Percentiles rank a stretch among this genome's conserved stretches.
phyloP scores from a whole-genome alignment of 2,888 invertebrate genomes.

The Erynnis tages region DNA sequence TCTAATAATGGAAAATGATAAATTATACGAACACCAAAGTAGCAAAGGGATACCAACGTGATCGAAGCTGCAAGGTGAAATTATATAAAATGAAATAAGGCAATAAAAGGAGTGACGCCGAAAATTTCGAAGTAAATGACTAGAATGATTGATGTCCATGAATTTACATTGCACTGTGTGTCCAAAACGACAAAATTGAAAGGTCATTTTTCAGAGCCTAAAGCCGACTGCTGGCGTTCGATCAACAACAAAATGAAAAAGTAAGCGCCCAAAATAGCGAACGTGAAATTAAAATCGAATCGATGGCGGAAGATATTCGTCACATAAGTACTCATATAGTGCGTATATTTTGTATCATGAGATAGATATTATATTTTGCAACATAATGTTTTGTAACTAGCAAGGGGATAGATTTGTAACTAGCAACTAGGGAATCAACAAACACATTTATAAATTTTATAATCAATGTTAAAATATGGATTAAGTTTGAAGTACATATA shows the following conservation, averaged over 20 bases:
- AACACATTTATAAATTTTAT: too few species aligned
- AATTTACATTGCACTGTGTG: conserved; percentile 59
- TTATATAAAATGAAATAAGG: conserved; percentile 63
- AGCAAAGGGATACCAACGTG: conserved; percentile 35
- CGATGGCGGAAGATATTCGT: not conserved
- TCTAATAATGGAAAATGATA: conserved; percentile 37
- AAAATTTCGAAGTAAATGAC: conserved; percentile 70
- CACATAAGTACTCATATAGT: not conserved
- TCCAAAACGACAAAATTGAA: conserved; percentile 57
- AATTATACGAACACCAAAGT: conserved; percentile 39
- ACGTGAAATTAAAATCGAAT: conserved; percentile 19
- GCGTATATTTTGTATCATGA: not conserved
- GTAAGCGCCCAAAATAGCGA: conserved; percentile 13
- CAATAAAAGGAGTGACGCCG: conserved; percentile 63
- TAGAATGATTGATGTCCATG: conserved; percentile 72
- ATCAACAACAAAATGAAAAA: conserved; percentile 34
- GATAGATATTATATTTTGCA: too few species aligned
- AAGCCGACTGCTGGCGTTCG: conserved; percentile 31
- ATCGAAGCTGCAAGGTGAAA: conserved; percentile 45
- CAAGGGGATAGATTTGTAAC: too few species aligned
- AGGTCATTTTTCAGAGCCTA: conserved; percentile 45
- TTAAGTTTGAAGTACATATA: too few species aligned
- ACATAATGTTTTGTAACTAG: too few species aligned
- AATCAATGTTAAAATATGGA: too few species aligned
- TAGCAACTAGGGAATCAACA: too few species aligned